phyloP scores from a whole-genome alignment of 2,888 invertebrate species.

The Pemphredon lugubris region DNA sequence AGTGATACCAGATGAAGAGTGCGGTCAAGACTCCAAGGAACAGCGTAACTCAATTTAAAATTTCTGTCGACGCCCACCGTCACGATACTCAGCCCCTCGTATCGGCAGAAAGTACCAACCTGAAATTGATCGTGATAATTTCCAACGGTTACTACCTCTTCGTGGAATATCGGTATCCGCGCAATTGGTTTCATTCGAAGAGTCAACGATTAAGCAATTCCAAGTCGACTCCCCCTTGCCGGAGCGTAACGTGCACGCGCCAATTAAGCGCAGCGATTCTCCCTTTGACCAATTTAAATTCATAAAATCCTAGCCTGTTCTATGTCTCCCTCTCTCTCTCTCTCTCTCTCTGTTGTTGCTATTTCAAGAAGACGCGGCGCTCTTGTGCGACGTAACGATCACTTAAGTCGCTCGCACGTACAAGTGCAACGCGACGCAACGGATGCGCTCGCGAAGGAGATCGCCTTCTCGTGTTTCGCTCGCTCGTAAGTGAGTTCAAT shows the following conservation, averaged over 20 bases:
- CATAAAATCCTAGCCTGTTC: conserved; percentile 51
- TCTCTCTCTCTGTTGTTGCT: conserved; percentile 29
- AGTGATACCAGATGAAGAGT: too few species aligned
- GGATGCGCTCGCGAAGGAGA: conserved; percentile 16
- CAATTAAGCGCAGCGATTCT: conserved; percentile 31
- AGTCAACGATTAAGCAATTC: conserved; percentile 35
- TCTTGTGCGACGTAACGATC: conserved; percentile 36
- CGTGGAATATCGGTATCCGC: background rate
- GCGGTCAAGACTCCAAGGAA: too few species aligned
- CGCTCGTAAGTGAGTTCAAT: conserved; percentile 71
- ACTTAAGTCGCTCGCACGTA: conserved; percentile 40
- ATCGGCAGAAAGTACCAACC: too few species aligned
- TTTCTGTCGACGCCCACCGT: too few species aligned
- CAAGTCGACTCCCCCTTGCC: conserved; percentile 2
- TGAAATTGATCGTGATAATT: background rate
- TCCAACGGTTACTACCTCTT: background rate
- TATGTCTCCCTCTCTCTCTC: conserved; percentile 10
- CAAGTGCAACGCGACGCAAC: conserved; percentile 25
- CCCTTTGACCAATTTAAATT: conserved; percentile 57
- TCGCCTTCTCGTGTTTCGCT: conserved; percentile 47
- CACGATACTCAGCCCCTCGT: too few species aligned
- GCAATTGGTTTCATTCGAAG: conserved; percentile 35
- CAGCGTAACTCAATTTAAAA: too few species aligned
- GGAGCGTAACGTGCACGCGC: conserved; percentile 2
- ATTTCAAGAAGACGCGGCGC: conserved; percentile 46